A percentile compares a stretch with the other conserved stretches of the same genome.
Evolutionary conservation across 2,113 vertebrate genomes (phyloP).

Genomic region (Sinocyclocheilus maitianheensis): DNA sequence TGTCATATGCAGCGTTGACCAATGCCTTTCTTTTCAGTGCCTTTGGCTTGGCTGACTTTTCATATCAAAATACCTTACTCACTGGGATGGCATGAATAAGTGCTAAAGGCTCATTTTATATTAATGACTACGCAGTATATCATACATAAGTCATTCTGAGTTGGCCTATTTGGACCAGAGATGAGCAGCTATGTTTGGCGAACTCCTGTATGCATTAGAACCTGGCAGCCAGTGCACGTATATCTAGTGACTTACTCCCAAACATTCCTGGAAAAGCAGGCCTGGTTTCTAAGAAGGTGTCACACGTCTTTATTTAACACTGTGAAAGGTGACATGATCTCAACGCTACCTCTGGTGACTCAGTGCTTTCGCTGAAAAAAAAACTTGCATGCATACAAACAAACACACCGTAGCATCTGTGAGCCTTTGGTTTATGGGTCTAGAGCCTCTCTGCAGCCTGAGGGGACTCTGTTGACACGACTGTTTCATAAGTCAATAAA

Average conservation of each 20-base stretch:
- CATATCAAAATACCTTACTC: slow-evolving; percentile 5
- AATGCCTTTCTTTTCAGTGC: slow-evolving; percentile 12
- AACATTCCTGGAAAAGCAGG: slow-evolving; percentile 51
- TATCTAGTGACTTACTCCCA: slow-evolving; percentile 41
- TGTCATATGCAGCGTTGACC: background rate
- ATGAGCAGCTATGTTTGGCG: slow-evolving; percentile 18
- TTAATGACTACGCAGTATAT: background rate
- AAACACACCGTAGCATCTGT: slow-evolving; percentile 59
- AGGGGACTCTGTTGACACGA: slow-evolving; percentile 75
- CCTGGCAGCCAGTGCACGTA: slow-evolving; percentile 21
- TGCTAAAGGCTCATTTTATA: background rate
- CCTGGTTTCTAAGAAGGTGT: slow-evolving; percentile 42
- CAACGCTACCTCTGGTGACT: slow-evolving; percentile 62
- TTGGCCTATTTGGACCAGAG: background rate
- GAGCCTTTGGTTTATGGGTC: slow-evolving; percentile 67
- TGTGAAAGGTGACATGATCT: slow-evolving; percentile 56
- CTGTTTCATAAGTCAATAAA: slow-evolving; percentile 77
- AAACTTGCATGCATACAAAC: slow-evolving; percentile 18
- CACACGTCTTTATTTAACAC: slow-evolving; percentile 42
- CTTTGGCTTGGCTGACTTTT: background rate
- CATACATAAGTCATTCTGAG: slow-evolving; percentile 11
- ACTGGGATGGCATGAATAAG: background rate
- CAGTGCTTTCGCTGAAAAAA: slow-evolving; percentile 50
- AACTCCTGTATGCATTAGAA: slow-evolving; percentile 37
- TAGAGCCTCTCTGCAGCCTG: slow-evolving; percentile 61